Conservation (phyloP, 2,888 invertebrate species). For the Acanthococcus lagerstroemiae region DNA sequence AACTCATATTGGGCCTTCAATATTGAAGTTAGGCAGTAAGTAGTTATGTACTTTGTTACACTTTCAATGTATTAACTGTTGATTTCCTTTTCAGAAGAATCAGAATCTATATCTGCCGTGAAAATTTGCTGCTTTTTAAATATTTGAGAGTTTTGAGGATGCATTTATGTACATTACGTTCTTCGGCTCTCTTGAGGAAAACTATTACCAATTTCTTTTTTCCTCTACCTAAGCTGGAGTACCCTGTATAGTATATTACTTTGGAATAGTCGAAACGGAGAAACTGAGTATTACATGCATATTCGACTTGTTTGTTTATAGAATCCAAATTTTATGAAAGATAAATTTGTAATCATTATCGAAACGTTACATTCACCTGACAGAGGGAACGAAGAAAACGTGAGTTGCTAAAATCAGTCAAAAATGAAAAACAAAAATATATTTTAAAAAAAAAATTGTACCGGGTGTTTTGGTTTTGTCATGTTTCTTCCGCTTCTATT, state of each 20-base stretch:
- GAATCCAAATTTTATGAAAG: constrained; percentile 91
- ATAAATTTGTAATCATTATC: constrained; percentile 85
- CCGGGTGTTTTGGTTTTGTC: background rate
- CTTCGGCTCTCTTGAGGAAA: too few relatives aligned
- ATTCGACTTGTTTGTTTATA: constrained; percentile 33
- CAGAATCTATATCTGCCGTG: too few relatives aligned
- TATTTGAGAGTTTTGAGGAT: too few relatives aligned
- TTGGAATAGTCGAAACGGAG: background rate
- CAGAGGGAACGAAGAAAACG: constrained; percentile 72
- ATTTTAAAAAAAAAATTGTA: background rate
- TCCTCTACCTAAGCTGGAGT: background rate
- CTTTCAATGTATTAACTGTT: too few relatives aligned
- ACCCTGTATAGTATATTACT: background rate
- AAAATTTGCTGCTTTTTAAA: too few relatives aligned
- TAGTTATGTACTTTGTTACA: too few relatives aligned
- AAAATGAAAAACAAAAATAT: background rate
- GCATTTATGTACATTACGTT: too few relatives aligned
- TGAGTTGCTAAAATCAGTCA: constrained; percentile 40
- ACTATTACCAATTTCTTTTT: background rate
- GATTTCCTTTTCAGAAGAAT: too few relatives aligned
- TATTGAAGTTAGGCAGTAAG: too few relatives aligned
- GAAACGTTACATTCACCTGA: constrained; percentile 91
- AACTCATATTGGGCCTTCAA: too few relatives aligned
- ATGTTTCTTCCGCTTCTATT: background rate
- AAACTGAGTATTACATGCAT: background rate